phyloP scores from a whole-genome alignment of 2,888 invertebrate species.

The Polydrusus cervinus region DNA sequence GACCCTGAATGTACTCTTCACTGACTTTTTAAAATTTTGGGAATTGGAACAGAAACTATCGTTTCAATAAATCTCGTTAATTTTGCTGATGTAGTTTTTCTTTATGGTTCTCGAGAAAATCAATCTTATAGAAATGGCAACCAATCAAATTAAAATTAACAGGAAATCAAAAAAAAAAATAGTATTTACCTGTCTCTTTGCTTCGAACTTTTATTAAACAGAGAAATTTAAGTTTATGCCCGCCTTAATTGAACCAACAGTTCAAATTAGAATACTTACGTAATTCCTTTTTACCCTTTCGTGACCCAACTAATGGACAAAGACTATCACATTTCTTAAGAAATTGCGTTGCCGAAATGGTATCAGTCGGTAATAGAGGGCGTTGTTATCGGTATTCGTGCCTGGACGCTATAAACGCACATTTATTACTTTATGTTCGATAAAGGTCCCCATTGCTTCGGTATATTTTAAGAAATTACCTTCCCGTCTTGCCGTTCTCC shows the following conservation, averaged over 20 bases:
- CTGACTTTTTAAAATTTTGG: no score
- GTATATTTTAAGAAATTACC: slow-evolving; percentile 70
- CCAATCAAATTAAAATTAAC: no score
- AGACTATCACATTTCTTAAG: slow-evolving; percentile 47
- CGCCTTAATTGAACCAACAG: background rate
- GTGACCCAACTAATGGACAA: slow-evolving; percentile 42
- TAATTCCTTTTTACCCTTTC: slow-evolving; percentile 19
- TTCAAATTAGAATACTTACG: slow-evolving; percentile 10
- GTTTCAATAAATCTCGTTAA: no score
- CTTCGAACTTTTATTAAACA: no score
- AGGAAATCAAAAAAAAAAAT: no score
- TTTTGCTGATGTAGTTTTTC: no score
- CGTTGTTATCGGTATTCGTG: slow-evolving; percentile 68
- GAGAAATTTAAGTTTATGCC: no score
- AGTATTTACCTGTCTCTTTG: no score
- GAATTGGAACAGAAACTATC: no score
- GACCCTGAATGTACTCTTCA: no score
- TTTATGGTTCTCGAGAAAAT: no score
- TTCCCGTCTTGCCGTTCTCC: slow-evolving; percentile 36
- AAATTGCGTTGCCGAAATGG: slow-evolving; percentile 50
- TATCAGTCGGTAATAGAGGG: slow-evolving; percentile 64
- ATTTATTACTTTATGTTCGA: slow-evolving; percentile 69
- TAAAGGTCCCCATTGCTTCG: slow-evolving; percentile 64
- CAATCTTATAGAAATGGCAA: no score
- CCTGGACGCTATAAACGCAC: slow-evolving; percentile 68